Base-by-base conservation (phyloP, 1,140 invertebrate species). In the Octopus sinensis region DNA sequence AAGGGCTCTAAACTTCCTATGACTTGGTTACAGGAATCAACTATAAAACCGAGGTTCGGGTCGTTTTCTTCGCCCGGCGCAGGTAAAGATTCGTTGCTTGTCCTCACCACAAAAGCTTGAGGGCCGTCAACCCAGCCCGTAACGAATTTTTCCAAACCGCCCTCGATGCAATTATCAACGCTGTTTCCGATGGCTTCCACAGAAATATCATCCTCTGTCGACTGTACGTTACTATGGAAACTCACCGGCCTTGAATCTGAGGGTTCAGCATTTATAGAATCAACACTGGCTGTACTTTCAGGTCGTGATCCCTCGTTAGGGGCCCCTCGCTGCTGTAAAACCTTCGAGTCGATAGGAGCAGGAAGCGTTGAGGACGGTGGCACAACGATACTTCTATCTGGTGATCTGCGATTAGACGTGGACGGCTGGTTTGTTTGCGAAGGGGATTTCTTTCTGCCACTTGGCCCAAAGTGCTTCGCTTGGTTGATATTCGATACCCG, bases 51-150 rank as follows among this genome's bases (percentile, higher is more conserved):
- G 43, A 83, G 68, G 80, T 80, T 81, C 30, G 81, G 53, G 51
- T 78, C 78, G 30, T 80, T 80, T 71, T 79, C 68, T 43, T 43
- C 30, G 30, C 30, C 0, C 2, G 30, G 30, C 2, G 30, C 30
- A 1, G 30, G 30, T 43, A 43, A 43, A n/a, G n/a, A n/a, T n/a
- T n/a, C n/a, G n/a, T n/a, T n/a, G n/a, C n/a, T n/a, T n/a, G n/a
- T n/a, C n/a, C n/a, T n/a, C n/a, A n/a, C n/a, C n/a, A n/a, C n/a
- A n/a, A n/a, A n/a, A n/a, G n/a, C n/a, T n/a, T n/a, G n/a, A n/a
- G n/a, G n/a, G n/a, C n/a, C n/a, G n/a, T n/a, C n/a, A 71, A 89
- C 88, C 88, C 88, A 89, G 82, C 88, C 88, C 76, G 84, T 79
- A 9, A 89, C 89, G 84, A 88, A 88, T 17, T 87, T 87, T 84